These are phyloP conservation scores for Priocnemis perturbator DNA, from an alignment of 2,888 invertebrate genomes.

Conservation along the genomic window DNA sequence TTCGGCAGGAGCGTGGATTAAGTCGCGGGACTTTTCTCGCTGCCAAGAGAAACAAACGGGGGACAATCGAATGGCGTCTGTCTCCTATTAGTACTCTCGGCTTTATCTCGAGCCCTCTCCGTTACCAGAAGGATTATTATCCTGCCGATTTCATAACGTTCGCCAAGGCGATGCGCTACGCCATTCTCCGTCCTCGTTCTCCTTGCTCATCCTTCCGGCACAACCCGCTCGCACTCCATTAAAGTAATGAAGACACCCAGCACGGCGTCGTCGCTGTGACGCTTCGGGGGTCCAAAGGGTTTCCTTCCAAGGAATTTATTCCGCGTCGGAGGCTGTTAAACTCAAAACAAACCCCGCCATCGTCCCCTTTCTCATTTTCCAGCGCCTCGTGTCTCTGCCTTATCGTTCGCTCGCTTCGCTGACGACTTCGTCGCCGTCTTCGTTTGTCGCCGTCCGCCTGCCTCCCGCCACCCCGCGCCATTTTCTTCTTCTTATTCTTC, in stretches of 20 bases:
- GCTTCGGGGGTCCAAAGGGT: conserved; percentile 63
- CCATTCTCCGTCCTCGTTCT: conserved; percentile 20
- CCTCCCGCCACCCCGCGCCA: background rate
- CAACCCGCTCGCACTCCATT: conserved; percentile 67
- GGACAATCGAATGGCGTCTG: conserved; percentile 17
- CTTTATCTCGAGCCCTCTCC: background rate
- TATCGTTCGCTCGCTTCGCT: conserved; percentile 36
- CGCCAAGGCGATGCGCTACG: conserved; percentile 42
- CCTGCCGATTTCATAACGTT: conserved; percentile 66
- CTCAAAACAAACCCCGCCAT: conserved; percentile 65
- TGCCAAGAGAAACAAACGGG: background rate
- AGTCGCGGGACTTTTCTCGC: too few relatives aligned
- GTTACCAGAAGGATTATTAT: conserved; percentile 55
- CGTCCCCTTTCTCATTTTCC: conserved; percentile 44
- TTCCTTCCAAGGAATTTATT: conserved; percentile 71
- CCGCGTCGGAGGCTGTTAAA: conserved; percentile 65
- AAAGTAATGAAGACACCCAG: conserved; percentile 73
- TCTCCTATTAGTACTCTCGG: conserved; percentile 49
- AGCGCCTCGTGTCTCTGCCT: conserved; percentile 45
- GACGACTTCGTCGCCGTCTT: conserved; percentile 7
- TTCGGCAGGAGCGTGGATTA: background rate
- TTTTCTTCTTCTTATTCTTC: background rate
- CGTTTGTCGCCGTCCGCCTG: background rate
- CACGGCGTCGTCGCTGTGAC: conserved; percentile 40
- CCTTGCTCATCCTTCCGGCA: conserved; percentile 42